A percentile compares a stretch with the other conserved stretches of the same genome.
phyloP scores from a whole-genome alignment of 2,113 vertebrate genomes.

The Toxotes chatareus region DNA sequence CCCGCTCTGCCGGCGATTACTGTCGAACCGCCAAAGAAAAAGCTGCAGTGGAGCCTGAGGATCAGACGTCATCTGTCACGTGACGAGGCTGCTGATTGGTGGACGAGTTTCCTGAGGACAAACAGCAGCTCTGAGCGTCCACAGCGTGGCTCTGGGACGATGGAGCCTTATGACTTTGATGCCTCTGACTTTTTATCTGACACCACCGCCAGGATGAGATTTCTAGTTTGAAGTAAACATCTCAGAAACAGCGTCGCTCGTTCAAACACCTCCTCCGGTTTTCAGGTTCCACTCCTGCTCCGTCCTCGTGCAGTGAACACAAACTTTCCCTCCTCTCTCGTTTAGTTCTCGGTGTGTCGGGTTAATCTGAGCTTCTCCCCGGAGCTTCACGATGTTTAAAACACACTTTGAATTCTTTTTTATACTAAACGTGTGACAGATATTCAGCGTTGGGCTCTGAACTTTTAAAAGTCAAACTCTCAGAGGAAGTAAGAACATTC shows the following conservation, averaged over 20 bases:
- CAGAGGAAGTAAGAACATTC: background rate
- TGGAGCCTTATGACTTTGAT: no score
- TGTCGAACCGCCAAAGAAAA: slow-evolving; percentile 3
- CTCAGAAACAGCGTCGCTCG: no score
- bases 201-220: no score
- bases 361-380: no score
- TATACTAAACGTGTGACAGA: background rate
- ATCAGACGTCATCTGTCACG: background rate
- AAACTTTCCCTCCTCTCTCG: no score
- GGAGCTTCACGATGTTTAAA: background rate
- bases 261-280: no score
- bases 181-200: no score
- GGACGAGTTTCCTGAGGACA: background rate
- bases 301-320: no score
- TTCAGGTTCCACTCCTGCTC: no score
- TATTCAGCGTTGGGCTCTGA: background rate
- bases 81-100: background rate
- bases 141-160: no score
- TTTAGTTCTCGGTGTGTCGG: no score
- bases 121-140: background rate
- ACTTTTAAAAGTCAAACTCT: background rate
- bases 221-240: no score
- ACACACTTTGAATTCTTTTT: background rate
- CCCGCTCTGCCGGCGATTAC: slow-evolving; percentile 4
- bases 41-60: background rate